Conservation (phyloP, 2,113 vertebrate genomes). For the Embiotoca jacksoni region DNA sequence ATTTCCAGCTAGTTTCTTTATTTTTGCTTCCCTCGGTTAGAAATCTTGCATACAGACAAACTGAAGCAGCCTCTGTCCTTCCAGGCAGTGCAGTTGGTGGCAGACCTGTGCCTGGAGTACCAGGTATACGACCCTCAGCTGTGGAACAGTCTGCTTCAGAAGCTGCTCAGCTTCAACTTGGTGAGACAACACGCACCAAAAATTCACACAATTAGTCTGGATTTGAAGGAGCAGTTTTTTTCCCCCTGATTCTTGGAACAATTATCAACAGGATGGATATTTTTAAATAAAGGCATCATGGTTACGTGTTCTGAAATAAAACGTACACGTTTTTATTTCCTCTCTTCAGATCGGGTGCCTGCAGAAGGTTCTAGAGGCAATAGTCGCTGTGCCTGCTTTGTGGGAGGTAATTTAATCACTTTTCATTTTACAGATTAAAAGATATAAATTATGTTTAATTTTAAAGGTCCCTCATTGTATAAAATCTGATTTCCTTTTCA, state of each 20-base stretch:
- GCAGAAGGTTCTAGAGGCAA: conserved; percentile 88
- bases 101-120: conserved; percentile 94
- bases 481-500: no score
- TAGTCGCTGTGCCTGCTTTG: conserved; percentile 87
- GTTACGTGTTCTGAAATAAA: neutral
- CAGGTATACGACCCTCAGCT: conserved; percentile 90
- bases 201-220: neutral
- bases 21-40: neutral
- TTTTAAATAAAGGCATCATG: neutral
- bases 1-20: neutral
- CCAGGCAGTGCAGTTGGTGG: conserved; percentile 91
- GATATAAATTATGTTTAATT: no score
- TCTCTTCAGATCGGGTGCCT: conserved; percentile 88
- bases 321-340: neutral
- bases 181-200: conserved; percentile 76
- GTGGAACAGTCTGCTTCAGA: conserved; percentile 95
- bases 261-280: neutral
- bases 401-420: conserved; percentile 88
- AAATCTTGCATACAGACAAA: neutral
- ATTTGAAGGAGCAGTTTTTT: neutral
- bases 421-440: neutral
- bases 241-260: neutral
- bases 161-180: conserved; percentile 92
- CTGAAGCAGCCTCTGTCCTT: conserved; percentile 13
- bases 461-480: no score